Conservation (phyloP, 2,113 vertebrate genomes). For the Engystomops pustulosus region DNA sequence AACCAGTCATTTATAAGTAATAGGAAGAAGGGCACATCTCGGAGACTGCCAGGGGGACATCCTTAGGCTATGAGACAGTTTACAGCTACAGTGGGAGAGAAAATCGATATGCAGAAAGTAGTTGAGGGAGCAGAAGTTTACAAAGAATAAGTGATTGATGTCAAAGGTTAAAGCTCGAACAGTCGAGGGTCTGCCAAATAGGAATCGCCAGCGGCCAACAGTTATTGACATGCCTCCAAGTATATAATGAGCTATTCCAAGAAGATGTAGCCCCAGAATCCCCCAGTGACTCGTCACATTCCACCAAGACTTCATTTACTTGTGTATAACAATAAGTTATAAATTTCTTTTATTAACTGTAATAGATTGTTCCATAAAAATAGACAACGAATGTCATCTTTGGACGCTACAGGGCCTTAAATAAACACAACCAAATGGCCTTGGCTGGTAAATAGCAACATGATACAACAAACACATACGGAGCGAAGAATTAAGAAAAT, state of each 20-base stretch:
- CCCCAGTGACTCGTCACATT: not conserved
- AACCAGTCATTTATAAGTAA: not conserved
- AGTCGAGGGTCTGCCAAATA: not conserved
- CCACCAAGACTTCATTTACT: not conserved
- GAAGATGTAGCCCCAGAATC: not conserved
- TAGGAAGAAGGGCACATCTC: not conserved
- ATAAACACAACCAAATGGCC: not conserved
- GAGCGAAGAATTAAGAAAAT: not conserved
- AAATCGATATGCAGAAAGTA: conserved; percentile 42
- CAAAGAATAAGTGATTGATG: conserved; percentile 42
- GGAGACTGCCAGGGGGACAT: conserved; percentile 18
- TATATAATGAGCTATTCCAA: conserved; percentile 37
- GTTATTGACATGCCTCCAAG: conserved; percentile 33
- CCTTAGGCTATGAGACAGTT: conserved; percentile 30
- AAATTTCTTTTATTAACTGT: conserved; percentile 20
- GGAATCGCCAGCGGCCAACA: conserved; percentile 17
- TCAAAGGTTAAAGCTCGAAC: conserved; percentile 26
- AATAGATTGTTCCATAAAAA: not conserved
- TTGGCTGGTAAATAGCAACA: not conserved
- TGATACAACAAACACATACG: not conserved
- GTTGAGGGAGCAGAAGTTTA: conserved; percentile 29
- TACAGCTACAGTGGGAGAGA: conserved; percentile 7
- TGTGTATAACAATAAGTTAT: not conserved
- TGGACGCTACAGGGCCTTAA: not conserved
- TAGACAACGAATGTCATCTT: not conserved